Conservation (phyloP, 2,797 vertebrate species). For the Amniataba percoides region DNA sequence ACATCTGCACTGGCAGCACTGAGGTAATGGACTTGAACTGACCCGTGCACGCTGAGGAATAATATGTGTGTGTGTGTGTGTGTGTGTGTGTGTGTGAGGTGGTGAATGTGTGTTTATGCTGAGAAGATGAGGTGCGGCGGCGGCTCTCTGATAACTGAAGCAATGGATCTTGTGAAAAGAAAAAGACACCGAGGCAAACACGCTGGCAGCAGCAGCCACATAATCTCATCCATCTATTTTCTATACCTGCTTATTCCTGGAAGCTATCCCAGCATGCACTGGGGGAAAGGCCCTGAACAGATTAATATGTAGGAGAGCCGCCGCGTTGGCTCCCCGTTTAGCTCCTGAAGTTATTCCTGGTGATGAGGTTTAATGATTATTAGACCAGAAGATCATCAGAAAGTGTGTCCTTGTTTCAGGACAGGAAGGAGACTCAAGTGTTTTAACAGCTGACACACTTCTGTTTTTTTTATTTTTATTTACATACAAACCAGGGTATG, state of each 20-base stretch:
- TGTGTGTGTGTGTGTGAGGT: background rate
- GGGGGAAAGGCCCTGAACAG: background rate
- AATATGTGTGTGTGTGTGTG: background rate
- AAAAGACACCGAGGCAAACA: slow-evolving; percentile 18
- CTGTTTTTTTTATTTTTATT: no score
- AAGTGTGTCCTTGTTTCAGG: background rate
- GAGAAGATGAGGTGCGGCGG: slow-evolving; percentile 1
- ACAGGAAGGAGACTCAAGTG: background rate
- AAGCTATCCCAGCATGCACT: slow-evolving; percentile 34
- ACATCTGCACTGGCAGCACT: slow-evolving; percentile 13
- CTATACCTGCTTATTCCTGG: slow-evolving; percentile 19
- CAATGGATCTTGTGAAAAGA: slow-evolving; percentile 20
- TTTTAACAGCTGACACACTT: background rate
- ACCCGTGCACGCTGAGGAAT: slow-evolving; percentile 9
- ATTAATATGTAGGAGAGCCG: background rate
- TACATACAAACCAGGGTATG: background rate
- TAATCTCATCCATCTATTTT: slow-evolving; percentile 26
- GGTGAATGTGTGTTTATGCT: background rate
- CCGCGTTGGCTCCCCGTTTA: background rate
- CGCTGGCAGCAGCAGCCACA: background rate
- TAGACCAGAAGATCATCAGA: background rate
- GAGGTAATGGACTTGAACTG: slow-evolving; percentile 37
- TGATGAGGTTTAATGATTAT: slow-evolving; percentile 15
- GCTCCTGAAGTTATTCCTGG: background rate
- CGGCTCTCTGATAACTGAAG: slow-evolving; percentile 25